phyloP scores from a whole-genome alignment of 2,888 invertebrate species.

The Eutolmus rufibarbis region DNA sequence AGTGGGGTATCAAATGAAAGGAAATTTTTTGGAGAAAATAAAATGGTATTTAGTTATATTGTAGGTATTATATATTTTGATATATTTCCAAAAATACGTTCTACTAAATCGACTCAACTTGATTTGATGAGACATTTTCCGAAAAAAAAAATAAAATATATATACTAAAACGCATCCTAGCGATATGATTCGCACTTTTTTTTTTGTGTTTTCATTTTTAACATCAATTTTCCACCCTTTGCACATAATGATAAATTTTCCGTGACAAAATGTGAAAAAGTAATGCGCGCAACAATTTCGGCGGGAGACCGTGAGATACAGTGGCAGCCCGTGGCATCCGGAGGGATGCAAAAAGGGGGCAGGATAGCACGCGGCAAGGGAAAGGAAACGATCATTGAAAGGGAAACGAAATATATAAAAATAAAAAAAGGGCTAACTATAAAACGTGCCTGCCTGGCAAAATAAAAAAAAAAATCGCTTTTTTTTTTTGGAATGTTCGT shows the following conservation, averaged over 20 bases:
- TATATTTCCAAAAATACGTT: no score
- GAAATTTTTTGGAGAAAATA: no score
- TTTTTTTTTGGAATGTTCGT: background rate
- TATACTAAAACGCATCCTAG: background rate
- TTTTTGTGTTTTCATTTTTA: background rate
- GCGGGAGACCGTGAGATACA: background rate
- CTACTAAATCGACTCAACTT: background rate
- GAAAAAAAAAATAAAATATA: background rate
- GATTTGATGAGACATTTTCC: background rate
- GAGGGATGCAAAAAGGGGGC: background rate
- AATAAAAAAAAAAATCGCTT: background rate
- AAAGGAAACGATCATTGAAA: background rate
- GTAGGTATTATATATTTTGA: no score
- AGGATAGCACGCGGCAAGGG: background rate
- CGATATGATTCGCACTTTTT: background rate
- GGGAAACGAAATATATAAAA: background rate
- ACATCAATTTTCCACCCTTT: slow-evolving; percentile 34
- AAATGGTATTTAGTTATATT: no score
- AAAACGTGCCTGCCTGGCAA: background rate
- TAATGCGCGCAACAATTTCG: slow-evolving; percentile 36
- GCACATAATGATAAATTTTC: slow-evolving; percentile 30
- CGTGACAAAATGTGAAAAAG: slow-evolving; percentile 28
- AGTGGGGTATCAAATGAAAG: no score
- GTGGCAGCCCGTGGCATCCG: background rate
- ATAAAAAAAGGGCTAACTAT: background rate